Evolutionary conservation across 1,140 invertebrate species (phyloP).

Genomic region (Megalonaias nervosa): DNA sequence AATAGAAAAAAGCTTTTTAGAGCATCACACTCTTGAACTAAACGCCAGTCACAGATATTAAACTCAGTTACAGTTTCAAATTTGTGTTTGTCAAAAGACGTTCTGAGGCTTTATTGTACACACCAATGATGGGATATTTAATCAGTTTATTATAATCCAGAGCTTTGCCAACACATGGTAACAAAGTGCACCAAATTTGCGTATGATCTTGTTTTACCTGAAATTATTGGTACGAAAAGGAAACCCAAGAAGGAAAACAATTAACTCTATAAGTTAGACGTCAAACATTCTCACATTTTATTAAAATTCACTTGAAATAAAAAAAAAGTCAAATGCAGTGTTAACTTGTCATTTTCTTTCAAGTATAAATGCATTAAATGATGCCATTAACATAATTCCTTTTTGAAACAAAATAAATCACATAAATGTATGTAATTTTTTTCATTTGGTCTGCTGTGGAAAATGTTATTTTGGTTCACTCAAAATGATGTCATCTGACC

Average conservation of each 20-base stretch:
- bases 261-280: no score
- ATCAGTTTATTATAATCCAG: neutral
- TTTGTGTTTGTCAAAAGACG: conserved; percentile 20
- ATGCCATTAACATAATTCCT: no score
- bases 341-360: no score
- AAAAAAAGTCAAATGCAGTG: no score
- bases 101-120: conserved; percentile 24
- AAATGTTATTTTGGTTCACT: no score
- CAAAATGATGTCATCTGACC: neutral
- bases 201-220: conserved; percentile 1
- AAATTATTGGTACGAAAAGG: neutral
- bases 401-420: no score
- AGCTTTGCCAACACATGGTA: conserved; percentile 9
- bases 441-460: no score
- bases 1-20: conserved; percentile 9
- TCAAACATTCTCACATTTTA: no score
- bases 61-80: conserved; percentile 30
- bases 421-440: no score
- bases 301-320: no score
- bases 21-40: neutral
- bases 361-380: no score
- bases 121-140: conserved; percentile 9
- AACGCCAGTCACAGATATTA: conserved; percentile 18
- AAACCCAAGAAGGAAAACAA: no score
- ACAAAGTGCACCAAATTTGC: conserved; percentile 5